Base-by-base conservation (phyloP, 1,140 invertebrate genomes). In the Drosophila malerkotliana region DNA sequence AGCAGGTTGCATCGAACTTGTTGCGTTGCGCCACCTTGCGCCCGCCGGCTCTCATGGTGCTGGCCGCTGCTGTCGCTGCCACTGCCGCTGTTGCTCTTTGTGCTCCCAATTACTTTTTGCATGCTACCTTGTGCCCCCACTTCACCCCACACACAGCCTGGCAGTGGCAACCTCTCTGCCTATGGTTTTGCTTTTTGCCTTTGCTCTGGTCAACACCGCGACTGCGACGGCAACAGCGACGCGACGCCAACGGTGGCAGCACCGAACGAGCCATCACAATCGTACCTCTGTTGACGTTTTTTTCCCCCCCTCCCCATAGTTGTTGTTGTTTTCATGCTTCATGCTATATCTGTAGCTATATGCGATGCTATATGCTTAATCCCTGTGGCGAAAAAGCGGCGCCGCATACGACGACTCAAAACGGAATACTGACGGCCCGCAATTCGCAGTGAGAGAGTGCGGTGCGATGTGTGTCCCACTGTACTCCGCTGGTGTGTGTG, bases 91-190 rank as follows among this genome's bases (percentile, higher is more conserved):
- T 76, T 85, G 82, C 80, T 84, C 80, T 84, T 84, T 84, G 80
- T 84, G 80, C 80, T 85, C 81, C 81, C 81, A 84, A 84, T 84
- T 85, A 85, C 81, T 85, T 84, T 84, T 84, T 85, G 80, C 80
- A 84, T 84, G 81, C 72, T 84, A 84, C 80, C 81, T 84, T 84
- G 80, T 79, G 80, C 80, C 76, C 80, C 80, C 80, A 83, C 80
- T 83, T 83, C 76, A 83, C 80, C 80, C 69, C 76, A 79, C 71
- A 79, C 71, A 73, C 69, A 62, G 34, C 14, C 39, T 5, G 39
- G 39, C 63, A 51, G 26, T 48, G 34, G 21, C 60, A 59, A 54
- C 37, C 62, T 61, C 53, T 47, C 34, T 73, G 69, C n/a, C 57
- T 52, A 32, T 41, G 41, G 15, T 67, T 64, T 67, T 63, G 59